These are phyloP conservation scores for Aleiodes alternator DNA, from an alignment of 2,888 invertebrate genomes.

Conservation along the genomic window DNA sequence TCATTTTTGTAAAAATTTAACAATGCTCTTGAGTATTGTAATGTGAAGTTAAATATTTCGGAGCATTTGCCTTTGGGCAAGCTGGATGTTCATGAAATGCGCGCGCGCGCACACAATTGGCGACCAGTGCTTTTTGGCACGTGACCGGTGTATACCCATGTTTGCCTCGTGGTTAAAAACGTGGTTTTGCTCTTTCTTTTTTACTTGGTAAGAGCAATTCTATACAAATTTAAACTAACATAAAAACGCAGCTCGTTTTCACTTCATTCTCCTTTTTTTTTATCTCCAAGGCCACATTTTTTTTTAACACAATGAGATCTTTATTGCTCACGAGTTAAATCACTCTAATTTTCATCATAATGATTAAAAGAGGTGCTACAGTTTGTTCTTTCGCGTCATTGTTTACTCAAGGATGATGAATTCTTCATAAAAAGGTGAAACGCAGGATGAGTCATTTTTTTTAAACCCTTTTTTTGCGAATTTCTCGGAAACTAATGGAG, in stretches of 20 bases:
- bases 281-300: neutral
- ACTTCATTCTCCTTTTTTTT: too few species aligned
- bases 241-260: too few species aligned
- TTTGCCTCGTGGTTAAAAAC: conserved; percentile 43
- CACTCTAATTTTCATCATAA: conserved; percentile 1
- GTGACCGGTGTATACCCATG: conserved; percentile 42
- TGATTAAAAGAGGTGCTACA: neutral
- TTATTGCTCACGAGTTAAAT: conserved; percentile 3
- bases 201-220: too few species aligned
- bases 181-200: conserved; percentile 24
- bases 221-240: too few species aligned
- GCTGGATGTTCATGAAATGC: conserved; percentile 14
- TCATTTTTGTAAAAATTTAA: too few species aligned
- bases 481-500: too few species aligned
- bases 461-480: too few species aligned
- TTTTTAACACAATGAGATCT: conserved; percentile 11
- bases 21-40: neutral
- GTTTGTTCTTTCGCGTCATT: neutral
- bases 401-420: neutral
- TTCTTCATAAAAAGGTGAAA: too few species aligned
- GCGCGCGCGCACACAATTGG: conserved; percentile 34
- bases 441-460: too few species aligned
- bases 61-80: conserved; percentile 63
- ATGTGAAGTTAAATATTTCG: neutral
- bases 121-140: conserved; percentile 10